Base-by-base conservation (phyloP, 2,888 invertebrate species). In the Plebejus melissa region DNA sequence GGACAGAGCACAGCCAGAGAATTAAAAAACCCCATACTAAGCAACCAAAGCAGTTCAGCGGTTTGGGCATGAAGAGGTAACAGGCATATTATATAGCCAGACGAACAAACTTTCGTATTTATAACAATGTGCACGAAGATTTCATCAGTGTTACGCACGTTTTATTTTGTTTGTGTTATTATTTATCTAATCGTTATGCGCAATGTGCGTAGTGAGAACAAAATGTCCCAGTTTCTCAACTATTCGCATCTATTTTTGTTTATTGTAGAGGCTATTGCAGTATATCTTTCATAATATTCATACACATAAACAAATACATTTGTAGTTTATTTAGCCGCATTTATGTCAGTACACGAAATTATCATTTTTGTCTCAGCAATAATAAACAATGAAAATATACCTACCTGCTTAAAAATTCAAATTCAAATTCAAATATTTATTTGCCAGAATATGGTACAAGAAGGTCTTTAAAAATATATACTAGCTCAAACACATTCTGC, bases 91-190 rank as follows among this genome's bases (percentile, higher is more conserved):
- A 32, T 32, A 32, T 32, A 32, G 32, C 32, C 32, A 32, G 32
- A 32, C 32, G 2, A 32, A 32, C 32, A 32, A 32, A 32, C 32
- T 32, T 32, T 41, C 41, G 41, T 3, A 41, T 6, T 41, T 7
- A 32, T 22, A 22, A 22, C 22, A 22, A 22, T 41, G 16, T 16
- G 4, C 16, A 50, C 7, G 9, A 50, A 71, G 22, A 16, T 57
- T 13, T 74, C 69, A 16, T 69, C 65, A 65, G 32, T 28, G 11
- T 32, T 32, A 4, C 65, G 65, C 65, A 65, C 65, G 65, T 38
- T 69, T 41, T 38, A 70, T 70, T 70, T 70, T 70, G 70, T 70
- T 69, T 41, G 41, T 41, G 70, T 41, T 54, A 70, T 32, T 65
- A 65, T 65, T 65, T 32, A 65, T 65, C 32, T 36, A 65, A 32